A percentile compares a stretch with the other conserved stretches of the same genome.
Conservation (phyloP, 2,888 invertebrate genomes). For the Lasius platythorax region DNA sequence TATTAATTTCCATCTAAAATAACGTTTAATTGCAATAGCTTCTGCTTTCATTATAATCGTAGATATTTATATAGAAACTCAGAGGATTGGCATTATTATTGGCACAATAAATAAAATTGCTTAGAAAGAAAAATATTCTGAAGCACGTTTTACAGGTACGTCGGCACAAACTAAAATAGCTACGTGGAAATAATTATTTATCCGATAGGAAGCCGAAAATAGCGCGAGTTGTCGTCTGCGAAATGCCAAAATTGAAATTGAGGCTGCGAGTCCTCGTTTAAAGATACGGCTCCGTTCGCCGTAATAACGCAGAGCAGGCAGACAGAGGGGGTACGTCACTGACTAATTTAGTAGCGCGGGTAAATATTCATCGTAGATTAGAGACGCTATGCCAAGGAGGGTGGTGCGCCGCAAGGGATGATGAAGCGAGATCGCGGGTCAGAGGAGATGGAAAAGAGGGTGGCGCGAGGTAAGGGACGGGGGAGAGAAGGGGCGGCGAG, state of each 20-base stretch:
- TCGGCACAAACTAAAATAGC: not conserved
- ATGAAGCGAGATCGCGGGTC: constrained; percentile 4
- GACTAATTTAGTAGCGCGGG: constrained; percentile 55
- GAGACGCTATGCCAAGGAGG: constrained; percentile 37
- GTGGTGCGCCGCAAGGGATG: constrained; percentile 25
- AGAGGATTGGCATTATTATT: constrained; percentile 2
- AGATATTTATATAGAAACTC: constrained; percentile 10
- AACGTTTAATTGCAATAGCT: not conserved
- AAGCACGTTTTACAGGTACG: not conserved
- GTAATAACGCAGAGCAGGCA: constrained; percentile 29
- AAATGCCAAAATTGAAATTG: constrained; percentile 58
- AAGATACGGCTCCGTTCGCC: constrained; percentile 39
- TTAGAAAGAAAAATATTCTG: not conserved
- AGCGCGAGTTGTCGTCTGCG: constrained; percentile 58
- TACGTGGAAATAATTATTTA: constrained; percentile 4
- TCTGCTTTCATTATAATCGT: not conserved
- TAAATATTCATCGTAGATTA: constrained; percentile 60
- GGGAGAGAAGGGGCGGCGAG: constrained; percentile 45
- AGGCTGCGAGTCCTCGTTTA: constrained; percentile 30
- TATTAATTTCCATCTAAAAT: not conserved
- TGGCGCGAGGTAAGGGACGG: not conserved
- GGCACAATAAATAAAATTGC: not conserved
- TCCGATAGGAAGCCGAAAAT: constrained; percentile 35
- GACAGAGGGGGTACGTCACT: constrained; percentile 14
- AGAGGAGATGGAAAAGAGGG: not conserved